These are phyloP conservation scores for Eugnorisma glareosa DNA, from an alignment of 2,888 invertebrate species.

Conservation along the genomic window DNA sequence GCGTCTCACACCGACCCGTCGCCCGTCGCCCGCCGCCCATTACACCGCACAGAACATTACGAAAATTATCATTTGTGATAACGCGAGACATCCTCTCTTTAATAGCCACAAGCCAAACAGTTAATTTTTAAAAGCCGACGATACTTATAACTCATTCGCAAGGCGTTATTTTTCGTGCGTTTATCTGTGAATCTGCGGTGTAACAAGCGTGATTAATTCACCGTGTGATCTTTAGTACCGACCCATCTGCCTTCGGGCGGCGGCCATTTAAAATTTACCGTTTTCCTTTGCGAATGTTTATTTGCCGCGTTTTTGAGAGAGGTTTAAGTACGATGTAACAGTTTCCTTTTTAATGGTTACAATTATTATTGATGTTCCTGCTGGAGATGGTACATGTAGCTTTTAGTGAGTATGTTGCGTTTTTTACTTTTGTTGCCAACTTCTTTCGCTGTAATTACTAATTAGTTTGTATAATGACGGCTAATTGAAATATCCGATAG, in stretches of 20 bases:
- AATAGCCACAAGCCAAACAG: constrained; percentile 79
- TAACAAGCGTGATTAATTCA: constrained; percentile 88
- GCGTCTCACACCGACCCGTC: constrained; percentile 52
- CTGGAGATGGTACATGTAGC: constrained; percentile 30
- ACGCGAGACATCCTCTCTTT: constrained; percentile 70
- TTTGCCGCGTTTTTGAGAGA: constrained; percentile 66
- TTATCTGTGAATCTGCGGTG: constrained; percentile 84
- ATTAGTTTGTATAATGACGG: constrained; percentile 51
- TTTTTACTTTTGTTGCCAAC: constrained; percentile 44
- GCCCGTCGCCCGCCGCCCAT: constrained; percentile 50
- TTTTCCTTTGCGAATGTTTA: constrained; percentile 73
- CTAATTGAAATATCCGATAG: constrained; percentile 50
- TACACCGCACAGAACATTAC: constrained; percentile 64
- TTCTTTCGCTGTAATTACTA: constrained; percentile 54
- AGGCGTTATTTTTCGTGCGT: constrained; percentile 85
- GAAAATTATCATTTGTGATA: constrained; percentile 73
- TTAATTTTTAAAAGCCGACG: constrained; percentile 79
- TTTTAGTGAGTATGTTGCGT: constrained; percentile 47
- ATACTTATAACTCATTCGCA: constrained; percentile 78
- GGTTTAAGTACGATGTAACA: constrained; percentile 65
- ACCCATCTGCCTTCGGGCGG: constrained; percentile 79
- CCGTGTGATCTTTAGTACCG: constrained; percentile 74
- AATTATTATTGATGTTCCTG: constrained; percentile 63
- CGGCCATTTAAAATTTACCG: constrained; percentile 81
- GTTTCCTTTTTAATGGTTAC: constrained; percentile 66